Conservation (phyloP, 2,888 invertebrate species). For the Drosophila borborema region DNA sequence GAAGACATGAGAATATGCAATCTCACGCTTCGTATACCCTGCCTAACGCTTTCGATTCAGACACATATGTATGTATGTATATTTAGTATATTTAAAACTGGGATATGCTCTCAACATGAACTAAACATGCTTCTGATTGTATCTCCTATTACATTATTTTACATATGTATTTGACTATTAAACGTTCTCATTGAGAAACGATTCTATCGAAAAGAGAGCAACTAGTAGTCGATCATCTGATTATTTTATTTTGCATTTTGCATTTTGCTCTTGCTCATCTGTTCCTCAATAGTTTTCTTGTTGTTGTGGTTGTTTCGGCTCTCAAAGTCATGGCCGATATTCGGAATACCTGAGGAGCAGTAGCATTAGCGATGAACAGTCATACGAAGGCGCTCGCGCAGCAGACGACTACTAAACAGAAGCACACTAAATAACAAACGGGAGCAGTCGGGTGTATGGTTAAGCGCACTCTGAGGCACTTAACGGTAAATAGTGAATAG, state of each 20-base stretch:
- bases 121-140: too few relatives aligned
- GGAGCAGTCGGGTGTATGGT: conserved; percentile 9
- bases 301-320: conserved; percentile 33
- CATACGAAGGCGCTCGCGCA: conserved; percentile 60
- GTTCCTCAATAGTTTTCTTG: conserved; percentile 33
- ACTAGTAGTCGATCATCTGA: conserved; percentile 6
- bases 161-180: neutral
- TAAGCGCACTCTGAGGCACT: conserved; percentile 29
- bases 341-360: conserved; percentile 62
- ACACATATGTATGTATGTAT: too few relatives aligned
- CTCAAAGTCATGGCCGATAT: conserved; percentile 76
- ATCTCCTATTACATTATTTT: neutral
- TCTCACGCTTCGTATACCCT: conserved; percentile 8
- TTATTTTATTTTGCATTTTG: conserved; percentile 11
- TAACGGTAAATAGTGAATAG: conserved; percentile 41
- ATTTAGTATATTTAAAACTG: neutral
- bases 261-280: conserved; percentile 21
- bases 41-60: too few relatives aligned
- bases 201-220: conserved; percentile 20
- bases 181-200: neutral
- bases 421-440: conserved; percentile 17
- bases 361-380: conserved; percentile 53
- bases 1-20: conserved; percentile 15
- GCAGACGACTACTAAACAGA: conserved; percentile 36
- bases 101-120: neutral